Evolutionary conservation across 92 coral and sea anemone species (phyloP).

Genomic region (Actinernus sp.): DNA sequence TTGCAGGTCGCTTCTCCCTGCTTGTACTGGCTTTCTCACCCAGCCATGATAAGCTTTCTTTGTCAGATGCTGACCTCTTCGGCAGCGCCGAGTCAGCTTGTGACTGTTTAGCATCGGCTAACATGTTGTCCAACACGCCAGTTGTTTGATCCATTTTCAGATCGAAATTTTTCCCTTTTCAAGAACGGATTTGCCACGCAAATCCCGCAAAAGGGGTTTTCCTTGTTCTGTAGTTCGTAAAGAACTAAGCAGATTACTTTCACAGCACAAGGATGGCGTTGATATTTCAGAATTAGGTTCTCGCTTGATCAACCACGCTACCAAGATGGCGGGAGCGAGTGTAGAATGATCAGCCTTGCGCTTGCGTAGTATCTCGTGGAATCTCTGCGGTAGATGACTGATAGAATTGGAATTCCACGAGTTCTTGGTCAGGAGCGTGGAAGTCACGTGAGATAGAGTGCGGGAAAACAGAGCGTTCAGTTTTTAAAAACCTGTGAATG

Average conservation of each 20-base stretch:
- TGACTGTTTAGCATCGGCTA: not conserved
- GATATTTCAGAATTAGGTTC: slow-evolving; percentile 5
- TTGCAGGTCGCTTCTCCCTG: no score
- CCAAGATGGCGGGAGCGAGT: slow-evolving; percentile 26
- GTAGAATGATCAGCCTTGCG: slow-evolving; percentile 50
- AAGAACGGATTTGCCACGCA: slow-evolving; percentile 20
- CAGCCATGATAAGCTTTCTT: no score
- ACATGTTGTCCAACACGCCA: slow-evolving; percentile 2
- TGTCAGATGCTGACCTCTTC: slow-evolving; percentile 8
- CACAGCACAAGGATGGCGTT: slow-evolving; percentile 6
- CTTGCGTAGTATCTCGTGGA: slow-evolving; percentile 54
- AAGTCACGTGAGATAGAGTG: no score
- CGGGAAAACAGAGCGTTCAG: no score
- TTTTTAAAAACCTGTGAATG: no score
- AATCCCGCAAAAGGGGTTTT: slow-evolving; percentile 8
- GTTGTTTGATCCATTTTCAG: slow-evolving; percentile 5
- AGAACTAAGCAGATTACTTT: not conserved
- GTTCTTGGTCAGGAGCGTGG: no score
- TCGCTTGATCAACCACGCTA: slow-evolving; percentile 25
- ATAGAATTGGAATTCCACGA: no score
- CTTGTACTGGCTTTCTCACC: no score
- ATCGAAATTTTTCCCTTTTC: slow-evolving; percentile 7
- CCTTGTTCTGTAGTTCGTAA: not conserved
- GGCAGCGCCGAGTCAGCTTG: slow-evolving; percentile 11
- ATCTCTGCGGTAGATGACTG: slow-evolving; percentile 52